These are phyloP conservation scores for Synergus gifuensis DNA, from an alignment of 2,888 invertebrate genomes.

Conservation along the genomic window DNA sequence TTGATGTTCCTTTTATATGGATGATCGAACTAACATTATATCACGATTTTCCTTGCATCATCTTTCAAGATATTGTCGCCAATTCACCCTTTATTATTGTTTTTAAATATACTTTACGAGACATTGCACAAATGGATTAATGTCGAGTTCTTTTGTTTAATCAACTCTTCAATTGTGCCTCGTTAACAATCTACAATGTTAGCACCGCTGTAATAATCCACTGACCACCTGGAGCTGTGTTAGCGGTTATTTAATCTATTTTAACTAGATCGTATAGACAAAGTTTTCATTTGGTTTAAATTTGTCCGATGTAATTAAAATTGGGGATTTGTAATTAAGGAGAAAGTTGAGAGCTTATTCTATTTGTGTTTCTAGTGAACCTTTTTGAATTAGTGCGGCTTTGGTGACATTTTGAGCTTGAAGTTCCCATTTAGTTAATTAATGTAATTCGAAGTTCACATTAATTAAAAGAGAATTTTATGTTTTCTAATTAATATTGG, in stretches of 20 bases:
- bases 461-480: too few species aligned
- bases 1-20: conserved; percentile 28
- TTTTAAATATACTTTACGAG: not conserved
- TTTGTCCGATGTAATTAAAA: not conserved
- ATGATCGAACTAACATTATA: not conserved
- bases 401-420: not conserved
- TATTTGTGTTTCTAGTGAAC: not conserved
- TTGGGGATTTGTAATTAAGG: not conserved
- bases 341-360: not conserved
- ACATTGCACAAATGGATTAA: conserved; percentile 17
- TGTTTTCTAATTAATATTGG: too few species aligned
- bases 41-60: not conserved
- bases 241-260: conserved; percentile 4
- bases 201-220: not conserved
- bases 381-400: not conserved
- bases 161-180: not conserved
- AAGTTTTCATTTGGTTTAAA: not conserved
- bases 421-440: not conserved
- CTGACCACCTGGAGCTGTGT: not conserved
- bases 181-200: not conserved
- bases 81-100: not conserved
- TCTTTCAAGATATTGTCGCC: not conserved
- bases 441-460: not conserved
- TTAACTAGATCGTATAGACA: not conserved
- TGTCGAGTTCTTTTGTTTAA: not conserved